phyloP scores from a whole-genome alignment of 1,140 invertebrate species.

The Coelopa frigida region DNA sequence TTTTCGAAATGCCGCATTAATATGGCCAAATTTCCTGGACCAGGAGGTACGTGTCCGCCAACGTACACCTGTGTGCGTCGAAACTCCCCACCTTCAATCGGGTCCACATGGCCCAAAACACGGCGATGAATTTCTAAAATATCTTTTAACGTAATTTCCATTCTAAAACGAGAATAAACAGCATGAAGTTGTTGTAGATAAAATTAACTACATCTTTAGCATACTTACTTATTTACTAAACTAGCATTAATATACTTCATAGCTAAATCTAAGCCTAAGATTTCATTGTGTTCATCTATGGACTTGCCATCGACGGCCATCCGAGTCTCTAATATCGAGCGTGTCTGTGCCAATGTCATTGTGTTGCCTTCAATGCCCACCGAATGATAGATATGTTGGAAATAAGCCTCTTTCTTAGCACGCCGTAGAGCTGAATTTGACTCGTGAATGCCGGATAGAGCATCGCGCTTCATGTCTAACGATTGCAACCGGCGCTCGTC shows the following conservation, averaged over 20 bases:
- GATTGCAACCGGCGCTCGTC: conserved; percentile 70
- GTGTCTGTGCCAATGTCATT: conserved; percentile 87
- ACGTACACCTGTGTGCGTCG: conserved; percentile 84
- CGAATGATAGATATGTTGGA: conserved; percentile 94
- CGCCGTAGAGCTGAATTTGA: conserved; percentile 69
- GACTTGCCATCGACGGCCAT: conserved; percentile 91
- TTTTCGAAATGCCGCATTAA: conserved; percentile 83
- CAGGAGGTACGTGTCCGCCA: conserved; percentile 82
- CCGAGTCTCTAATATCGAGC: conserved; percentile 87
- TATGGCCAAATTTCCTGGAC: conserved; percentile 66
- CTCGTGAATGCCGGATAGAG: conserved; percentile 73
- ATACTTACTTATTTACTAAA: conserved; percentile 58
- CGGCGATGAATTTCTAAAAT: conserved; percentile 88
- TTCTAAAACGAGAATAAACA: conserved; percentile 39
- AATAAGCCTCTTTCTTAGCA: conserved; percentile 90
- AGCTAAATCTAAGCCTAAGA: conserved; percentile 86
- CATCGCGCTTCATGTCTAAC: conserved; percentile 81
- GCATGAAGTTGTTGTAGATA: background rate
- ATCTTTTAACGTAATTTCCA: conserved; percentile 73
- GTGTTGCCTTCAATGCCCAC: conserved; percentile 97
- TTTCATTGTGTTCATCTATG: conserved; percentile 95
- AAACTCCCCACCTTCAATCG: conserved; percentile 76
- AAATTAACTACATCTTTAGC: background rate
- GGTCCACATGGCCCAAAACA: conserved; percentile 90
- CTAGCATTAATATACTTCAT: conserved; percentile 94